Base-by-base conservation (phyloP, 2,113 vertebrate genomes). In the Myiopsitta monachus region DNA sequence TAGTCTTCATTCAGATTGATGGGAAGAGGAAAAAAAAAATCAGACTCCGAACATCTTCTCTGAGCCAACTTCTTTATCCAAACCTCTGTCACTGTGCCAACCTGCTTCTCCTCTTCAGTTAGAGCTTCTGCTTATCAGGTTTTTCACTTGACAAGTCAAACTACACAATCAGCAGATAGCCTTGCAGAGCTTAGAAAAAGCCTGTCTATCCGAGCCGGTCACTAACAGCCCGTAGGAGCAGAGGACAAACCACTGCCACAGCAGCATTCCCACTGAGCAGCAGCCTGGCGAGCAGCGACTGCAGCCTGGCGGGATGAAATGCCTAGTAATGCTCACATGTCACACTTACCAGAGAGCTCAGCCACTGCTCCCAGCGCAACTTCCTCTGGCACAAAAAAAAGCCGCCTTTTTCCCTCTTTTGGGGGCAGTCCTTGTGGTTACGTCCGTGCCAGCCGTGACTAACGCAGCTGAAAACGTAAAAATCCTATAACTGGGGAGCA, bases 321-420 rank as follows among this genome's bases (percentile, higher is more conserved):
- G 98, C 98, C 98, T 90, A 27, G 97, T 96, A 98, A 98, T 96
- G 98, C 98, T 98, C 98, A 98, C 98, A 98, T 97, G 97, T 87
- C 97, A 95, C 97, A 97, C 97, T 98, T 83, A 97, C 83, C 97
- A 95, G 91, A 91, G 96, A 96, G n/a, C 96, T 85, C 95, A 95
- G 97, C 95, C 94, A 70, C 97, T 73, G 97, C 97, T 97, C 97
- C 88, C 97, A 44, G 68, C 87, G 97, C 82, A 96, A 97, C 98
- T 98, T 98, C 98, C 98, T 98, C 97, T 87, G 82, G 72, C 91
- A 94, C 67, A 76, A 83, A 69, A 83, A 87, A 84, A 80, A 15
- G 9, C 18, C n/a, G 44, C 62, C 87, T 77, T 91, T 97, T 97
- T 80, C 18, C 66, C 41, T 55, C 36, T 57, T 33, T 7, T 30